Percentiles rank a stretch among this genome's conserved stretches.
phyloP scores from a whole-genome alignment of 2,113 vertebrate species.

The Entelurus aequoreus region DNA sequence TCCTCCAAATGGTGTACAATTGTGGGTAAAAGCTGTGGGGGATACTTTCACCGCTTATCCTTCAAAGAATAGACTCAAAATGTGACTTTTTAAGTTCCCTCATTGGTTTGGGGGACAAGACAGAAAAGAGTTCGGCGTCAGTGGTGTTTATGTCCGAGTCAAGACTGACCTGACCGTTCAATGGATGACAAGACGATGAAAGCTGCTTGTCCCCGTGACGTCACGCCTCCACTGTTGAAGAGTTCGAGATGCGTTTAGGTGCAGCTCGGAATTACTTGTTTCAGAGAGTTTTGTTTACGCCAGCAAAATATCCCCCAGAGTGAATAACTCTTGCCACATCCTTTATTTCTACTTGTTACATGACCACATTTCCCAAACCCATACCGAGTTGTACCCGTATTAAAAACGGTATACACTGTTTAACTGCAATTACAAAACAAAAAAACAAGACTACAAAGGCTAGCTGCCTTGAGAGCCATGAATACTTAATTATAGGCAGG shows the following conservation, averaged over 20 bases:
- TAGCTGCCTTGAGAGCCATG: constrained; percentile 59
- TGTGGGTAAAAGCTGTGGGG: background rate
- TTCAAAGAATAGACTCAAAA: constrained; percentile 13
- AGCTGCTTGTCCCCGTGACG: constrained; percentile 46
- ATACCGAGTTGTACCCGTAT: no score
- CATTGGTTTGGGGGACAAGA: constrained; percentile 23
- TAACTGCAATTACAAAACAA: background rate
- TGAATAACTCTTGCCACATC: no score
- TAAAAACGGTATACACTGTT: no score
- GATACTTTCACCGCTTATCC: constrained; percentile 32
- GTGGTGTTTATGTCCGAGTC: background rate
- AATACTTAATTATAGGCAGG: constrained; percentile 63
- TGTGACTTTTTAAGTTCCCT: constrained; percentile 14
- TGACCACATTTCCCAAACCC: no score
- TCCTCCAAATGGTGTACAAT: constrained; percentile 6
- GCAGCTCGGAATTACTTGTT: constrained; percentile 27
- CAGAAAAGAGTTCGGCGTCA: constrained; percentile 11
- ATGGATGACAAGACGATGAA: background rate
- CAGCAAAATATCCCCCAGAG: background rate
- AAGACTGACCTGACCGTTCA: constrained; percentile 10
- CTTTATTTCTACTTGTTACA: no score
- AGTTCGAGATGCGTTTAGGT: constrained; percentile 41
- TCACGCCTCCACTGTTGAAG: constrained; percentile 28
- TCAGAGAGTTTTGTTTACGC: background rate
- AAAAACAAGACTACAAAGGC: constrained; percentile 39